Evolutionary conservation across 2,888 invertebrate genomes (phyloP), one percentile per base, ranked within the genome.

Genomic region (Epistrophe eligans): DNA sequence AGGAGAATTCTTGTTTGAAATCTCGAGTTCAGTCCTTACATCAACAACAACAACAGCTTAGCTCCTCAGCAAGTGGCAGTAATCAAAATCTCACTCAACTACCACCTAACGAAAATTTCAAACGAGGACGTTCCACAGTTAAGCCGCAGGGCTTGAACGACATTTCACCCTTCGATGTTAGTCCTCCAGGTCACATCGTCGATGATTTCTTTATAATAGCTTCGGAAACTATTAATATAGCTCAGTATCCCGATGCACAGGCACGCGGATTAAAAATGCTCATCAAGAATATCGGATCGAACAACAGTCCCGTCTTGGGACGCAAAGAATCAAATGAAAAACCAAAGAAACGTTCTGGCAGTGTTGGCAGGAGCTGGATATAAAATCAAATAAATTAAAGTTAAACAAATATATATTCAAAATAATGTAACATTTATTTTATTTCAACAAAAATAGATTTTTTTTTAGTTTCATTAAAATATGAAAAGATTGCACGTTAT

Each of bases 161-260:
- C 93, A 94, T 96, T 89, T 93, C 95, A 93, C 92, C 96, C 90
- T 92, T 95, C 92, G 93, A 95, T 93, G 93, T 96, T 90, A 94
- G 96, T 91, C 95, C 96, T 0, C 96, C 97, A 0, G 92, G 95
- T 9, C 97, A 97, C 79, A 94, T 98, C 48, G 96, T 98, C 89
- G 98, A 98, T 92, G 98, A 98, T 93, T 98, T 98, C 93, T 97
- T 96, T 91, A 97, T 97, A 28, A 96, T 98, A 88, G 97, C 98
- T 11, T 96, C 97, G 90, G 98, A 96, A 91, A 95, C 94, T 28
- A 92, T 91, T 77, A 92, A 90, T 79, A 89, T 92, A 9, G 89
- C 91, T 8, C 92, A 92, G 71, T 91, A 91, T 28, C 91, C 91
- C 40, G 93, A 94, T 48, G 92, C 94, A 6, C 96, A 97, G 92